Evolutionary conservation across 2,113 vertebrate species (phyloP).

Genomic region (Heteronetta atricapilla): DNA sequence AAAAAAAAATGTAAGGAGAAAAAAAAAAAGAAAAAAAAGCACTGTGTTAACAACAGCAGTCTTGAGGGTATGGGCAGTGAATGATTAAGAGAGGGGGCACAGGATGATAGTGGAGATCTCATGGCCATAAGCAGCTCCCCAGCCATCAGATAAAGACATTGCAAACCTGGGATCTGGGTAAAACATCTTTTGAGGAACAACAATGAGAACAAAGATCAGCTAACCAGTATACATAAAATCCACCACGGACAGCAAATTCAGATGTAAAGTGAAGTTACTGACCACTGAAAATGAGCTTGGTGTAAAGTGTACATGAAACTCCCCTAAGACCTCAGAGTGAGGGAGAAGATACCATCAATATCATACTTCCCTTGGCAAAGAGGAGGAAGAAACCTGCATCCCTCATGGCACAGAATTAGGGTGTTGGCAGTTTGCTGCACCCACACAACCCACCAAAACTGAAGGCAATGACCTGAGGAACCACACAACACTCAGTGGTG

Average conservation of each 20-base stretch:
- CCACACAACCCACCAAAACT: neutral
- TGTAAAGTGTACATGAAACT: rapidly evolving
- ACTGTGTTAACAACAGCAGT: neutral
- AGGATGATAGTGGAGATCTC: neutral
- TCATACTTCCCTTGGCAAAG: neutral
- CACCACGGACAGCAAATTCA: neutral
- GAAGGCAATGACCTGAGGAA: neutral
- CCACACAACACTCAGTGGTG: rapidly evolving
- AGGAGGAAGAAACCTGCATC: neutral
- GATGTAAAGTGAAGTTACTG: neutral
- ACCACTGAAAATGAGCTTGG: neutral
- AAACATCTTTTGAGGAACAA: neutral
- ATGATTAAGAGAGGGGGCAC: neutral
- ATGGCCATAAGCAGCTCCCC: neutral
- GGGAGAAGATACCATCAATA: neutral
- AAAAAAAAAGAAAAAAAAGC: neutral
- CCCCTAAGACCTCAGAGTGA: neutral
- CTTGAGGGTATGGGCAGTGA: neutral
- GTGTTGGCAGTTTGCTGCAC: neutral
- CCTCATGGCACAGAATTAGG: neutral
- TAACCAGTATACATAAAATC: neutral
- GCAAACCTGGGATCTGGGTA: neutral
- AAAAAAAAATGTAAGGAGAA: too few relatives aligned
- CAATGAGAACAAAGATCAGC: neutral
- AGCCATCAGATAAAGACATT: neutral